phyloP scores from a whole-genome alignment of 1,140 invertebrate genomes.

The Nebria ingens region DNA sequence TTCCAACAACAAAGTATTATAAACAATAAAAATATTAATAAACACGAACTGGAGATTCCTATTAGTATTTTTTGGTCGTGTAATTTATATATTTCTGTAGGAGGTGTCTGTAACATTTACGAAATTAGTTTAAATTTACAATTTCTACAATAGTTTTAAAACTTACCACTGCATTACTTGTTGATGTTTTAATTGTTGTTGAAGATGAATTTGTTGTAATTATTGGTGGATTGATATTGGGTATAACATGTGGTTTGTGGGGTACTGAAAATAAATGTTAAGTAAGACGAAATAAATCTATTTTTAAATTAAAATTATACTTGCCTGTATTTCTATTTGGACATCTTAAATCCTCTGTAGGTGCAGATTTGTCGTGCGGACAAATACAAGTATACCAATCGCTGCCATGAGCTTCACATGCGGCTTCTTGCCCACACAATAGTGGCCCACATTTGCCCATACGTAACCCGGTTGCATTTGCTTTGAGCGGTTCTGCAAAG shows the following conservation, averaged over 20 bases:
- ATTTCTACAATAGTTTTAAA: no score
- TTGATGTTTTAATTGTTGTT: no score
- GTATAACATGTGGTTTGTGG: no score
- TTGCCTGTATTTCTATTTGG: slow-evolving; percentile 43
- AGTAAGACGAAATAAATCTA: not conserved
- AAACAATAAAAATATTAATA: slow-evolving; percentile 12
- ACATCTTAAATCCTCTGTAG: slow-evolving; percentile 47
- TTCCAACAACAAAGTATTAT: slow-evolving; percentile 19
- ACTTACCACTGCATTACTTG: no score
- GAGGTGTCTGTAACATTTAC: no score
- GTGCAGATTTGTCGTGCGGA: slow-evolving; percentile 43
- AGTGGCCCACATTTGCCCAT: not conserved
- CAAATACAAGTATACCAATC: slow-evolving; percentile 45
- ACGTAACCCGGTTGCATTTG: no score
- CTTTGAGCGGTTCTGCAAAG: no score
- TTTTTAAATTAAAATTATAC: not conserved
- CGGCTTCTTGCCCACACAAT: not conserved
- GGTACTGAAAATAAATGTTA: no score
- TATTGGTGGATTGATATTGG: no score
- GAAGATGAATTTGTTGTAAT: no score
- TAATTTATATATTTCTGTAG: not conserved
- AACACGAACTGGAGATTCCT: not conserved
- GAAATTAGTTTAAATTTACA: no score
- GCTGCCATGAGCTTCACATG: not conserved
- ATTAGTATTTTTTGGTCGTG: not conserved